Evolutionary conservation across 2,797 vertebrate species (phyloP).

Genomic region (Podargus strigoides): DNA sequence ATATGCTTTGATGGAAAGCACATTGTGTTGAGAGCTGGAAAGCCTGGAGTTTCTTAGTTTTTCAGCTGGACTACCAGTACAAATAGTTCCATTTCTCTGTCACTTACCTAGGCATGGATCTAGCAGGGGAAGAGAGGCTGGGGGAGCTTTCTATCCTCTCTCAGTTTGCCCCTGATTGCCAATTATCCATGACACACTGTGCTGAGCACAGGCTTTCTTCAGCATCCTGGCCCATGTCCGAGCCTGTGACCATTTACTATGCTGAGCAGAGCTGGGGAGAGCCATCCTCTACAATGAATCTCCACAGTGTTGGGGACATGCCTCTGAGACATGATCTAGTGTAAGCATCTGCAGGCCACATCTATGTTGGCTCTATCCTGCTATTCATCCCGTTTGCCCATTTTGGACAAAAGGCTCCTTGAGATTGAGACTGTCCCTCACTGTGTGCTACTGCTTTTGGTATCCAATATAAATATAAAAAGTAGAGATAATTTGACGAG

Average conservation of each 20-base stretch:
- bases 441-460: background rate
- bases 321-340: background rate
- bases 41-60: background rate
- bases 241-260: background rate
- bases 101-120: background rate
- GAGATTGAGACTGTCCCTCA: background rate
- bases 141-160: background rate
- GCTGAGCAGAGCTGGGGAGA: background rate
- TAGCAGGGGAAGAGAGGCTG: background rate
- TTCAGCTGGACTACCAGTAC: background rate
- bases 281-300: background rate
- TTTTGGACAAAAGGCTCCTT: background rate
- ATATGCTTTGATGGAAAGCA: background rate
- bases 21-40: background rate
- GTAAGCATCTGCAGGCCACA: background rate
- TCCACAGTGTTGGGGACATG: background rate
- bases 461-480: background rate
- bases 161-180: background rate
- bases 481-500: background rate
- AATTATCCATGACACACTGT: background rate
- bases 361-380: background rate
- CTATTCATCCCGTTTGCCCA: background rate
- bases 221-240: background rate
- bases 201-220: accelerated
- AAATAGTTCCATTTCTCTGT: background rate